Percentiles rank a stretch among this genome's conserved stretches.
Evolutionary conservation across 2,888 invertebrate species (phyloP).

Genomic region (Xestobium rufovillosum): DNA sequence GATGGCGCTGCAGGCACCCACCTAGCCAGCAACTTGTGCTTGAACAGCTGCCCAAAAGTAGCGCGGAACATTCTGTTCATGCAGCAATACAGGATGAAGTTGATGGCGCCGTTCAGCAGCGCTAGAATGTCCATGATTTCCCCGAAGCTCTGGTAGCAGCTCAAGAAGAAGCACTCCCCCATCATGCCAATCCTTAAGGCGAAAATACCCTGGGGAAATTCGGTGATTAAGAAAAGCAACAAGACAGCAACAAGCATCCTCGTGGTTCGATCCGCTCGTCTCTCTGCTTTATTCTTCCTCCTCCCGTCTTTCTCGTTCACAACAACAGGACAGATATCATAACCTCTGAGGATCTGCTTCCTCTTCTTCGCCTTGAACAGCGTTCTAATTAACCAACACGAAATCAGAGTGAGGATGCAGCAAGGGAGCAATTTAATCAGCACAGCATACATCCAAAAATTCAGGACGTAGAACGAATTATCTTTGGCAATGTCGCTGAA

Average conservation of each 20-base stretch:
- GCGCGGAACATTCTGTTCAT: conserved; percentile 91
- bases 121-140: conserved; percentile 88
- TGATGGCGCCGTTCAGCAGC: conserved; percentile 83
- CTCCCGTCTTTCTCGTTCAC: conserved; percentile 29
- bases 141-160: conserved; percentile 74
- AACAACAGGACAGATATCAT: conserved; percentile 49
- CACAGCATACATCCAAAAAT: conserved; percentile 77
- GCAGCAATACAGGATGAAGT: conserved; percentile 87
- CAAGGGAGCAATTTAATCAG: conserved; percentile 76
- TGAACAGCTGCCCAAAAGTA: conserved; percentile 66
- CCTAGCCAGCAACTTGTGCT: conserved; percentile 54
- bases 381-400: conserved; percentile 62
- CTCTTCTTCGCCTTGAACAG: conserved; percentile 68
- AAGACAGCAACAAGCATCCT: conserved; percentile 83
- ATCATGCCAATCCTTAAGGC: conserved; percentile 57
- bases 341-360: conserved; percentile 61
- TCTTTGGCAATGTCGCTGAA: conserved; percentile 42
- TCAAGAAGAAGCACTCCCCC: conserved; percentile 64
- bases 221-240: conserved; percentile 78
- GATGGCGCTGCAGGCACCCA: conserved; percentile 54
- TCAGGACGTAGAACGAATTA: conserved; percentile 46
- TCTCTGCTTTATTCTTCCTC: conserved; percentile 52
- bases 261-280: conserved; percentile 79
- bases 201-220: conserved; percentile 64
- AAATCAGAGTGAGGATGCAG: conserved; percentile 65